Evolutionary conservation across 30 jellyfish, hydroid and myxozoan species (phyloP).

Genomic region (Cassiopea xamachana): DNA sequence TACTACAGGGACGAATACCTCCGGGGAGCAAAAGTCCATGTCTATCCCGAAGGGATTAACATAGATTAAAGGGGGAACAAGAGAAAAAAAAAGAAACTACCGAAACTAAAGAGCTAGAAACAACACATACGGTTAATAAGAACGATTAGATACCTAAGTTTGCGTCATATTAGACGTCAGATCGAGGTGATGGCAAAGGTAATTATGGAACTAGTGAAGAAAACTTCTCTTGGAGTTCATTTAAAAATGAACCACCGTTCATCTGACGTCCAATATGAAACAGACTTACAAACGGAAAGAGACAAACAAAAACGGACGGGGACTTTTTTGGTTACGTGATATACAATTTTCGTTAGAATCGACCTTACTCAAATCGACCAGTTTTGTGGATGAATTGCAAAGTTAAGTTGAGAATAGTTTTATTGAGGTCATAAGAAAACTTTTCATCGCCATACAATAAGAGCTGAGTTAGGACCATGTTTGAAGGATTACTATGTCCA

Average conservation of each 20-base stretch:
- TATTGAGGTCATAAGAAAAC: slow-evolving; percentile 19
- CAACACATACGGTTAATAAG: slow-evolving; percentile 14
- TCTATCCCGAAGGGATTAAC: slow-evolving; percentile 20
- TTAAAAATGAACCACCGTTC: not conserved
- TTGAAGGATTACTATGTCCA: slow-evolving; percentile 6
- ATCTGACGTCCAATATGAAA: slow-evolving; percentile 1
- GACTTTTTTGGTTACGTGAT: slow-evolving; percentile 11
- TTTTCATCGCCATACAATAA: slow-evolving; percentile 43
- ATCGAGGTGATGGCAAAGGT: slow-evolving; percentile 16
- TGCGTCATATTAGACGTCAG: slow-evolving; percentile 31
- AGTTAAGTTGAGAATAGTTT: slow-evolving; percentile 18
- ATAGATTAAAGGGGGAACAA: not conserved
- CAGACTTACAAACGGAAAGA: slow-evolving; percentile 1
- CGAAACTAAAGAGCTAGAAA: slow-evolving; percentile 19
- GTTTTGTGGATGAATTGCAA: slow-evolving; percentile 18
- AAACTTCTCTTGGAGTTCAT: not conserved
- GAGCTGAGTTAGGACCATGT: slow-evolving; percentile 34
- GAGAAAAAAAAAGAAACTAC: not conserved
- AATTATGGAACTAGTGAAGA: not conserved
- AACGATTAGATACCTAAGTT: slow-evolving; percentile 8
- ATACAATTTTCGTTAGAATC: not conserved
- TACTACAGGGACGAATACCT: slow-evolving; percentile 29
- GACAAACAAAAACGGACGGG: slow-evolving; percentile 17
- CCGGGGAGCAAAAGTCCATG: slow-evolving; percentile 32
- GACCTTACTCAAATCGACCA: slow-evolving; percentile 48